Evolutionary conservation across 2,888 invertebrate genomes (phyloP).

Genomic region (Bugula neritina): DNA sequence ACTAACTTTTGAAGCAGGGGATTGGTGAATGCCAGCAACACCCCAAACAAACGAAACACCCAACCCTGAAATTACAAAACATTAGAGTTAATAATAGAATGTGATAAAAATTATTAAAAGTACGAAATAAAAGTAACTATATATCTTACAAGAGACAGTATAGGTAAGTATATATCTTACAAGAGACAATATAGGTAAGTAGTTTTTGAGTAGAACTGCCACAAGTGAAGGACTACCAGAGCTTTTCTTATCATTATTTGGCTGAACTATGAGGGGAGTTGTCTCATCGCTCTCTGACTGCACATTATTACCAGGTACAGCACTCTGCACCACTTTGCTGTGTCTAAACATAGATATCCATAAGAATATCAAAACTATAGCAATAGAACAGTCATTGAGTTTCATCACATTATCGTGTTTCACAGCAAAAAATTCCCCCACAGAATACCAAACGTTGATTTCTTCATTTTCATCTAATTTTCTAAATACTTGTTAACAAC

Average conservation of each 20-base stretch:
- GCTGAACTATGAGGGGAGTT: neutral
- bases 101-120: neutral
- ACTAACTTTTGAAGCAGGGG: constrained; percentile 8
- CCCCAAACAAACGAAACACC: neutral
- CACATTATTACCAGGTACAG: neutral
- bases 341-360: too few species aligned
- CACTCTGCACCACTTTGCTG: neutral
- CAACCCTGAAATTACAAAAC: neutral
- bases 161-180: neutral
- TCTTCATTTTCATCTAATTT: too few species aligned
- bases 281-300: constrained; percentile 4
- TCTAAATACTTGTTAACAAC: too few species aligned
- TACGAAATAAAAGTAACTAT: neutral
- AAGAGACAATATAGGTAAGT: neutral
- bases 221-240: neutral
- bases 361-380: too few species aligned
- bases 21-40: neutral
- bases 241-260: neutral
- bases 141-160: neutral
- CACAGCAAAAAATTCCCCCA: too few species aligned
- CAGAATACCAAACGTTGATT: too few species aligned
- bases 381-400: too few species aligned
- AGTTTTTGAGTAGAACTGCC: neutral
- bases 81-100: neutral
- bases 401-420: too few species aligned